A percentile compares a stretch with the other conserved stretches of the same genome.
Evolutionary conservation across 2,888 invertebrate species (phyloP).

Genomic region (Drosophila mimetica): DNA sequence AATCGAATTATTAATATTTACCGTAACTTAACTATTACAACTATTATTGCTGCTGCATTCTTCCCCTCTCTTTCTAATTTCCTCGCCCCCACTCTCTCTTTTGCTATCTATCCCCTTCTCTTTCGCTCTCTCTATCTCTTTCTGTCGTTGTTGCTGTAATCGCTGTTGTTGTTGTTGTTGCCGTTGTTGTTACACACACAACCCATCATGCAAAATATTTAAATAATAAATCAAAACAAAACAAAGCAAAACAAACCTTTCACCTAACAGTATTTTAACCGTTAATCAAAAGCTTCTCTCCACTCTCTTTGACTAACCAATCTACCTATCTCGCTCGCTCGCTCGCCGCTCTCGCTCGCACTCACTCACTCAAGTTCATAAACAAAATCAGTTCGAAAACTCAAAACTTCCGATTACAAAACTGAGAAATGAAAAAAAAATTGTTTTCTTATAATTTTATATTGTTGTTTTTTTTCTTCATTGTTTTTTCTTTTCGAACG

Average conservation of each 20-base stretch:
- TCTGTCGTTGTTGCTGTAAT: conserved; percentile 45
- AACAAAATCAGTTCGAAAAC: conserved; percentile 22
- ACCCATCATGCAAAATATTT: conserved; percentile 21
- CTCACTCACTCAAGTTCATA: conserved; percentile 52
- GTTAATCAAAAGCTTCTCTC: conserved; percentile 22
- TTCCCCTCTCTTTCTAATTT: conserved; percentile 1
- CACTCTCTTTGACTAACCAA: conserved; percentile 32
- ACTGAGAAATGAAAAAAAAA: conserved; percentile 37
- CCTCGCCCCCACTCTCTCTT: conserved; percentile 15
- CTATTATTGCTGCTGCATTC: conserved; percentile 15
- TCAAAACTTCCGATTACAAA: conserved; percentile 19
- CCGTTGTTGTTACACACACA: conserved; percentile 32
- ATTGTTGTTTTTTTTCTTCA: conserved; percentile 74
- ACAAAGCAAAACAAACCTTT: conserved; percentile 10
- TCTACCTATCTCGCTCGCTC: conserved; percentile 34
- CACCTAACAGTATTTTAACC: conserved; percentile 28
- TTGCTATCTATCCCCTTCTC: conserved; percentile 34
- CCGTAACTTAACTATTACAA: not conserved
- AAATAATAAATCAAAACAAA: conserved; percentile 4
- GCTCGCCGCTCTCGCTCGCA: conserved; percentile 57
- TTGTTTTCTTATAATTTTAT: conserved; percentile 74
- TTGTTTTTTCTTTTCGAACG: conserved; percentile 72
- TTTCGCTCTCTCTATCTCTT: conserved; percentile 5
- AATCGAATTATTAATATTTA: conserved; percentile 4
- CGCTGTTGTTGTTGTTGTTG: conserved; percentile 49